Conservation (phyloP, 2,797 vertebrate genomes). For the Dicrostonyx torquatus region DNA sequence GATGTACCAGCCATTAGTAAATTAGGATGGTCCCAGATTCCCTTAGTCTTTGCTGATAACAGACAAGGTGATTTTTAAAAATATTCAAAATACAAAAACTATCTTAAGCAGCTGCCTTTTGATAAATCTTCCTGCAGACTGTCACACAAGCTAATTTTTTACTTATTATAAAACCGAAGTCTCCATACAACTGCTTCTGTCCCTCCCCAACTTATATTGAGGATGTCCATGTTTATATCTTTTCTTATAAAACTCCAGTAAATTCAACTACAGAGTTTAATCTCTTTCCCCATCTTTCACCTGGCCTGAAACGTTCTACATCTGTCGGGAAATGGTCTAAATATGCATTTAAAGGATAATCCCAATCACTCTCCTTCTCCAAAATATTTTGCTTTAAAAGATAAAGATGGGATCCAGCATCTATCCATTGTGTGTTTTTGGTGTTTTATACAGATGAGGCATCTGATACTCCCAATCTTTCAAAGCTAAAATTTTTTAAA, state of each 20-base stretch:
- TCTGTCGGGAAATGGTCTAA: neutral
- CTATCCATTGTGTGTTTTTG: neutral
- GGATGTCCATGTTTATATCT: neutral
- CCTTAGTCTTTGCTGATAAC: neutral
- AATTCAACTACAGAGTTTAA: neutral
- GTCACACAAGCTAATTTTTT: neutral
- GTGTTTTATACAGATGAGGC: neutral
- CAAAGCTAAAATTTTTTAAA: neutral
- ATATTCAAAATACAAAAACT: neutral
- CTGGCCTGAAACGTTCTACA: neutral
- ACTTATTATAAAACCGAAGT: neutral
- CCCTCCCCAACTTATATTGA: neutral
- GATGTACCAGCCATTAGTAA: neutral
- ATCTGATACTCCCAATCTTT: neutral
- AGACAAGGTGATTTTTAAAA: neutral
- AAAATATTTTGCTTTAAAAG: slow-evolving; percentile 1
- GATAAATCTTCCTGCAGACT: neutral
- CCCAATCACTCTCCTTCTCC: neutral
- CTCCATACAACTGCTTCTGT: neutral
- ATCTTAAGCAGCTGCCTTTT: neutral
- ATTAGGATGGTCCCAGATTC: neutral
- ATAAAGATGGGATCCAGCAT: neutral
- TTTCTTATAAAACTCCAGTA: neutral
- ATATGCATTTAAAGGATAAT: neutral
- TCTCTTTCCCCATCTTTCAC: neutral